Evolutionary conservation across 2,888 invertebrate genomes (phyloP), one percentile per base, ranked within the genome.

Genomic region (Fragum sueziense): DNA sequence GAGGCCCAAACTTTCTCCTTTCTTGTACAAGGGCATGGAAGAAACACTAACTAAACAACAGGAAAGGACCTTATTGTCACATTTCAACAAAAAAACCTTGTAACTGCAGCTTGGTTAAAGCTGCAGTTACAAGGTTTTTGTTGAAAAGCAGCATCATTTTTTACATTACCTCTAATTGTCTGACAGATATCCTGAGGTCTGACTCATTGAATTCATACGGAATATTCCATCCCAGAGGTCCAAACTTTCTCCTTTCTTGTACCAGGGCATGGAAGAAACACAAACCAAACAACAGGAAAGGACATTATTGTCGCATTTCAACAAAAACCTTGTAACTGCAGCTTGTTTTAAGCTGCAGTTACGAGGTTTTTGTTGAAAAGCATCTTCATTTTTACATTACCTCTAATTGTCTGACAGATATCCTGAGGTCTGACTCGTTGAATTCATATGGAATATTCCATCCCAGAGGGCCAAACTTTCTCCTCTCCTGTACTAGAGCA

Each of bases 121-220:
- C n/a, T n/a, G n/a, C n/a, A n/a, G n/a, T n/a, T n/a, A n/a, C n/a
- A n/a, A n/a, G n/a, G n/a, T n/a, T n/a, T n/a, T n/a, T n/a, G n/a
- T n/a, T n/a, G n/a, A n/a, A n/a, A n/a, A n/a, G n/a, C 41, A 41
- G 17, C 9, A 17, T 9, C 41, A 41, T 11, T 9, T 41, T 41
- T 41, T 17, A 41, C 17, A 9, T 11, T 72, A 97, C 97, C 92
- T 96, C 96, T 20, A 98, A 94, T 92, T 98, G 98, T 90, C 96
- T 95, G 51, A 97, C 95, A 84, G 97, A 97, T 82, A 98, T 98
- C 76, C 96, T 94, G 51, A 98, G 94, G 93, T 99, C 99, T 0
- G 98, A 98, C 92, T 98, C 98, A 91, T 98, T 98, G 93, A 98
- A 99, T 92, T 98, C 98, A 91, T 99, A 99, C 0, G 96, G 95